Conservation (phyloP, 1,140 invertebrate species). For the Lepidurus packardi region DNA sequence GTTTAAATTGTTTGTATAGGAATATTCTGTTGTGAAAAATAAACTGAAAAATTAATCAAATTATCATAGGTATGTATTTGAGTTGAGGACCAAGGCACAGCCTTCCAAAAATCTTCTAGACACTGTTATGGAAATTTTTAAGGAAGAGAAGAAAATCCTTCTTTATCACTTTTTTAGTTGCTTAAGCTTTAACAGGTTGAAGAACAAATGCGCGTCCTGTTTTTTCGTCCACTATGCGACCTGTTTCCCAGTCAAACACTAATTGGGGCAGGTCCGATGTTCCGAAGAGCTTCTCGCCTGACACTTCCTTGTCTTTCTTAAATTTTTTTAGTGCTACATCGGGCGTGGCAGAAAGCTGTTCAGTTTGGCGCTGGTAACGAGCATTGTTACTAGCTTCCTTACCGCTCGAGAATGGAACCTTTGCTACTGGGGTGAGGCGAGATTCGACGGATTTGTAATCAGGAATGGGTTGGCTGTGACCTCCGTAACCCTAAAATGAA, state of each 20-base stretch:
- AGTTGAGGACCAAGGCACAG: background rate
- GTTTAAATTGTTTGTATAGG: no score
- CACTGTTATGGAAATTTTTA: background rate
- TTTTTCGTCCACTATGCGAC: slow-evolving; percentile 10
- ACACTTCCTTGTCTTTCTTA: background rate
- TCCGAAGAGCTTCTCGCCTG: background rate
- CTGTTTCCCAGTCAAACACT: slow-evolving; percentile 18
- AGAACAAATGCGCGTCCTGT: background rate
- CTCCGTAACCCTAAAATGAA: background rate
- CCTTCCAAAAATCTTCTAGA: background rate
- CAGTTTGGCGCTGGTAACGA: background rate
- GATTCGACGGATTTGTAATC: background rate
- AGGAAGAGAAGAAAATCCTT: background rate
- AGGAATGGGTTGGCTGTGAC: background rate
- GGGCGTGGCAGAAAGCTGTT: background rate
- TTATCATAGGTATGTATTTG: background rate
- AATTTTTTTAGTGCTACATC: background rate
- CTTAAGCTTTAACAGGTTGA: background rate
- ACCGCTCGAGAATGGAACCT: background rate
- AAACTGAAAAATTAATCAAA: background rate
- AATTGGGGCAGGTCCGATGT: background rate
- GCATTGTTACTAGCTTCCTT: background rate
- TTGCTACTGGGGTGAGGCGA: background rate
- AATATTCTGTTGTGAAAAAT: background rate
- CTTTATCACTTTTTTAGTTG: background rate